phyloP scores from a whole-genome alignment of 2,113 vertebrate species.

The Nesoenas mayeri region DNA sequence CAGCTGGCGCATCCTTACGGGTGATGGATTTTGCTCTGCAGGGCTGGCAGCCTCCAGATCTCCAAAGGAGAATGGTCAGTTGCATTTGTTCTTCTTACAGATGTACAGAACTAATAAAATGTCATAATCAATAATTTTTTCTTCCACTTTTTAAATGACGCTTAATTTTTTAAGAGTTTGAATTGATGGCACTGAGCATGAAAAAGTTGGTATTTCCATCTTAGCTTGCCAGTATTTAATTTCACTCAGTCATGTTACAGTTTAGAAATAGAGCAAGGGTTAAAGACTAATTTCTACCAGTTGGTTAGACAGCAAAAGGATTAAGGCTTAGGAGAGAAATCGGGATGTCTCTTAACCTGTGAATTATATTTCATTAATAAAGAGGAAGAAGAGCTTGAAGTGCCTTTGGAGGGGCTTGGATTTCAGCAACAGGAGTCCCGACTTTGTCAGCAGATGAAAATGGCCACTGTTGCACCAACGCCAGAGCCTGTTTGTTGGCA shows the following conservation, averaged over 20 bases:
- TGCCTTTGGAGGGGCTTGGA: conserved; percentile 77
- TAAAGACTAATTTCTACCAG: not conserved
- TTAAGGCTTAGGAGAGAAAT: not conserved
- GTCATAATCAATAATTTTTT: not conserved
- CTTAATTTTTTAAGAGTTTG: not conserved
- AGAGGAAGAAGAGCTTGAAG: conserved; percentile 82
- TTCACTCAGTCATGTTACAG: not conserved
- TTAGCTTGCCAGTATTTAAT: not conserved
- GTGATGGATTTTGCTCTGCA: not conserved
- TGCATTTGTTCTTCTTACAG: not conserved
- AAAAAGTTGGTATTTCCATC: not conserved
- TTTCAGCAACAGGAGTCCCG: conserved; percentile 84
- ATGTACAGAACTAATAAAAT: not conserved
- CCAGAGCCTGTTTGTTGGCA: conserved; percentile 81
- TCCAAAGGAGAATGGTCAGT: not conserved
- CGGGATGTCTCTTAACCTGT: conserved; percentile 50
- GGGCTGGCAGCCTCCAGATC: not conserved
- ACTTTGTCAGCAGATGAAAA: conserved; percentile 87
- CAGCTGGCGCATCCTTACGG: not conserved
- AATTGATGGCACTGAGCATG: not conserved
- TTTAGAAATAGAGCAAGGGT: not conserved
- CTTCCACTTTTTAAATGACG: not conserved
- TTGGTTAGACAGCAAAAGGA: not conserved
- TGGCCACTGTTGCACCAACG: conserved; percentile 73
- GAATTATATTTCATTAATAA: conserved; percentile 47